Evolutionary conservation across 92 coral and sea anemone genomes (phyloP).

Genomic region (Phymanthus crucifer): DNA sequence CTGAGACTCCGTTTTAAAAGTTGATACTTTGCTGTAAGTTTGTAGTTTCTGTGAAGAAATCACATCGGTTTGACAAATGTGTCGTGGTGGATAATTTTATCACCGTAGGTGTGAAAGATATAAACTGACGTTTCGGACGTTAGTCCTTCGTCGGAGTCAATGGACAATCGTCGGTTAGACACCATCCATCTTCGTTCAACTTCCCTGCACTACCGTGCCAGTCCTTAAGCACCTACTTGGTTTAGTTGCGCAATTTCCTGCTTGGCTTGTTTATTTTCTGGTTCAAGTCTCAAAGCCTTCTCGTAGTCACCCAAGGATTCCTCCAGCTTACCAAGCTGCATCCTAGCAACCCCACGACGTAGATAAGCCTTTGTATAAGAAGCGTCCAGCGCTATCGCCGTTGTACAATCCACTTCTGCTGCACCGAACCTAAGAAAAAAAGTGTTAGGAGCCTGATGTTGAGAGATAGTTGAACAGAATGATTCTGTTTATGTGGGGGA

Average conservation of each 20-base stretch:
- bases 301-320: slow-evolving; percentile 57
- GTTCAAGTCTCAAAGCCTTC: slow-evolving; percentile 67
- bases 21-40: not conserved
- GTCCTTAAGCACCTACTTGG: slow-evolving; percentile 40
- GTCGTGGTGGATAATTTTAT: too few relatives aligned
- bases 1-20: not conserved
- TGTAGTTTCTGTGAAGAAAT: not conserved
- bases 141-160: too few relatives aligned
- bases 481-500: too few relatives aligned
- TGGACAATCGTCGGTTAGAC: not conserved
- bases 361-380: slow-evolving; percentile 88
- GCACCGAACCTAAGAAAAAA: slow-evolving; percentile 74
- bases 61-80: too few relatives aligned
- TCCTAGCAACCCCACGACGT: slow-evolving; percentile 74
- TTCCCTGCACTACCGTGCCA: not conserved
- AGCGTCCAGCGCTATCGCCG: slow-evolving; percentile 73
- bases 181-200: not conserved
- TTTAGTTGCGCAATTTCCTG: slow-evolving; percentile 71
- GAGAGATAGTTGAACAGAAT: too few relatives aligned
- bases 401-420: slow-evolving; percentile 86
- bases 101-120: too few relatives aligned
- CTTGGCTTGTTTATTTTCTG: slow-evolving; percentile 84
- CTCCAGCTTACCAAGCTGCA: slow-evolving; percentile 51
- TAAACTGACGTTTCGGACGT: too few relatives aligned
- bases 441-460: not conserved